Conservation (phyloP, 2,888 invertebrate species). For the Caenorhabditis plicata region DNA sequence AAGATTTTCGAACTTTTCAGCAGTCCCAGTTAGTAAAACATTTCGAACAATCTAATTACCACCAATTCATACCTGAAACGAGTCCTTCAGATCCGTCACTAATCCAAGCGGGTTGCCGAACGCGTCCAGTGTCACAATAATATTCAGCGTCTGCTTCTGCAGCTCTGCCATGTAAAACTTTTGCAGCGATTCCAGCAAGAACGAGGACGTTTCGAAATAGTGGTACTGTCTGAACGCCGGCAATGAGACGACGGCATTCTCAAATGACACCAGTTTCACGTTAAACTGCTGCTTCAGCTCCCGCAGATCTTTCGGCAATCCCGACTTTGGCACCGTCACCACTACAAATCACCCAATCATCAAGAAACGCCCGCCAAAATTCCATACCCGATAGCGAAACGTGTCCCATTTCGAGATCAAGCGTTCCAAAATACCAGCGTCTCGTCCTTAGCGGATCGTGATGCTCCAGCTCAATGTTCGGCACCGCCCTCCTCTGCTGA, state of each 20-base stretch:
- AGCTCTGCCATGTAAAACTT: constrained; percentile 86
- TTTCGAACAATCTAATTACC: background rate
- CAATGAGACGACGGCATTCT: constrained; percentile 86
- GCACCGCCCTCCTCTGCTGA: constrained; percentile 48
- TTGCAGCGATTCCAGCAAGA: constrained; percentile 79
- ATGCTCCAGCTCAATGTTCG: constrained; percentile 52
- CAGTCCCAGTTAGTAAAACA: too few relatives aligned
- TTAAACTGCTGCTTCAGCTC: constrained; percentile 81
- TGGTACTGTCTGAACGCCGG: constrained; percentile 81
- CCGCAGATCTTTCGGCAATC: constrained; percentile 76
- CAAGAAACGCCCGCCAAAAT: background rate
- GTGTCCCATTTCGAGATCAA: constrained; percentile 79
- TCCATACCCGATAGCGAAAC: constrained; percentile 78
- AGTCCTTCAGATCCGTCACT: constrained; percentile 91
- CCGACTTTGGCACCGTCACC: constrained; percentile 78
- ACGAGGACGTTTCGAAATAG: constrained; percentile 86
- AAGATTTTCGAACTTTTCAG: too few relatives aligned
- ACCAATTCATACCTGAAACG: constrained; percentile 68
- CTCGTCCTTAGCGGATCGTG: constrained; percentile 67
- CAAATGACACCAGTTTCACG: constrained; percentile 88
- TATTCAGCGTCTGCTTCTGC: constrained; percentile 90
- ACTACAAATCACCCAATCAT: constrained; percentile 74
- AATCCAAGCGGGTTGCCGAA: constrained; percentile 95
- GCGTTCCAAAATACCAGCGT: constrained; percentile 82
- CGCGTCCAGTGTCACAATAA: constrained; percentile 93